These are phyloP conservation scores for Australoheros facetus DNA, from an alignment of 2,797 vertebrate genomes.

Conservation along the genomic window DNA sequence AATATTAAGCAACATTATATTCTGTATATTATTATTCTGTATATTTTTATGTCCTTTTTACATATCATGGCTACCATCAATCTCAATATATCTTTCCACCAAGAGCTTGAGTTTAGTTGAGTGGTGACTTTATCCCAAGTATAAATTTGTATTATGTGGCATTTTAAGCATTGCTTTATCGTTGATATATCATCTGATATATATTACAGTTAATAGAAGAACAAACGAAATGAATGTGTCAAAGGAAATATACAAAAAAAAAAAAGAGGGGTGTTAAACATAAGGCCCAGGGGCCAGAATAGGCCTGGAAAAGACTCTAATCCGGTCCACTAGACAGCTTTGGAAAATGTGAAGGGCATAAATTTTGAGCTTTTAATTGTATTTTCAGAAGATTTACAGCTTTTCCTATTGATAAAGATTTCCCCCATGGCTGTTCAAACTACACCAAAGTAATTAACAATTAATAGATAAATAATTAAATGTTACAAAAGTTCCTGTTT, in stretches of 20 bases:
- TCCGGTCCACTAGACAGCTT: fast-evolving
- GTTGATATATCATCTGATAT: no score
- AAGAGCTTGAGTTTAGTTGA: fast-evolving
- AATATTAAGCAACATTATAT: neutral
- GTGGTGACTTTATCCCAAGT: neutral
- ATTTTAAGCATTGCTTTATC: no score
- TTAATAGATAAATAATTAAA: neutral
- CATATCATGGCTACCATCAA: neutral
- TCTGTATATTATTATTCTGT: neutral
- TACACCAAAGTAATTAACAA: fast-evolving
- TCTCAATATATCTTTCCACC: neutral
- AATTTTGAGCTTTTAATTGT: neutral
- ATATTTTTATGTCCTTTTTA: neutral
- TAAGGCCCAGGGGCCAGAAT: neutral
- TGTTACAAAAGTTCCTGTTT: neutral
- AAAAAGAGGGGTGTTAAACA: neutral
- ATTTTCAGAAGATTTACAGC: fast-evolving
- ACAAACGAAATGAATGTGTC: no score
- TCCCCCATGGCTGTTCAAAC: neutral
- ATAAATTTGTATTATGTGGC: neutral
- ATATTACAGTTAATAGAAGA: no score
- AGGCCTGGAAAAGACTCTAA: fast-evolving
- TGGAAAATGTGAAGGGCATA: neutral
- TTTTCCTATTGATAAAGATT: neutral
- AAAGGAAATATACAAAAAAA: fast-evolving